Base-by-base conservation (phyloP, 2,888 invertebrate genomes). In the Poecilus cupreus region DNA sequence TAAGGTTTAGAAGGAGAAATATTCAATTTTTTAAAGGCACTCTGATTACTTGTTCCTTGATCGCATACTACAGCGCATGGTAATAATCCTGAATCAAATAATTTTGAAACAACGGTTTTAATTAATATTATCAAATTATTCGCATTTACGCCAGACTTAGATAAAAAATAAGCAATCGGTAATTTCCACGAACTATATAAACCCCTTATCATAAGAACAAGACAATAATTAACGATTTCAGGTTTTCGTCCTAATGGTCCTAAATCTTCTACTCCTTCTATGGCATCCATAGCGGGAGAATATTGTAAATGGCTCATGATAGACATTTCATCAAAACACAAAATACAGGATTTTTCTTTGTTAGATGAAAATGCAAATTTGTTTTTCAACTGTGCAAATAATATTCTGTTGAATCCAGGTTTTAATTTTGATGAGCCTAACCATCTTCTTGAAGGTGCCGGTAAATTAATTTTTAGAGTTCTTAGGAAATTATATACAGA, bases 261-360 rank as follows among this genome's bases (percentile, higher is more conserved):
- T 18, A 60, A 18, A 60, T 60, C 60, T 26, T n/a, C 18, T n/a
- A 60, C 11, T 3, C 60, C 60, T 49, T 49, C 49, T 16, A 49
- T 49, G 4, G 16, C 13, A 49, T 49, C 49, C 26, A 26, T 26
- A 26, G 5, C 77, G 64, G 13, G 32, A 20, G 77, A 77, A 39
- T 81, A 83, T 11, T 22, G 0, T 43, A 83, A 46, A 6, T 4
- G 6, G 0, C 72, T 37, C n/a, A 24, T 51, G 24, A 83, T 51
- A n/a, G 81, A 18, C 20, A 83, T 79, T 80, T 83, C 83, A 57
- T 83, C 80, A 57, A 82, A 82, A 4, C 82, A 39, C 16, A 82
- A 37, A 13, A 60, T 74, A 75, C 64, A 82, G 10, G 57, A 24
- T 24, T 57, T 51, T 51, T 18, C 51, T 18, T 5, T 51, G 18